Base-by-base conservation (phyloP, 2,888 invertebrate species). In the Acronicta alni region DNA sequence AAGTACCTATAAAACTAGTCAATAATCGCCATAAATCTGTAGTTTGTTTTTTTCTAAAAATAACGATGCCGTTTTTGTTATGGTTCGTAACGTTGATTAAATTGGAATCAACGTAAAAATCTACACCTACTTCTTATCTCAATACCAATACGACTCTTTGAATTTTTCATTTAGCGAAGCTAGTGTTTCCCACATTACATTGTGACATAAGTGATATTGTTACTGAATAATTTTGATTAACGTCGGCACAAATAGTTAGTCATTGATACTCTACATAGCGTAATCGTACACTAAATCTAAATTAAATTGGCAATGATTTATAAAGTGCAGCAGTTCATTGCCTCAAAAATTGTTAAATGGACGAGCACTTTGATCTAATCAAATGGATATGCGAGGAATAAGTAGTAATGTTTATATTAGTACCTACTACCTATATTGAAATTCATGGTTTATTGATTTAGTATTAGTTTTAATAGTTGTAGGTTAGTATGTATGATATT, bases 381-480 rank as follows among this genome's bases (percentile, higher is more conserved):
- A 30, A 45, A 45, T 57, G 41, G 30, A 59, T 39, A 32, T 53
- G 41, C 10, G 12, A 38, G 30, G 16, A 48, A 41, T 4, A 35
- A 32, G 44, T 23, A 48, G 3, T 30, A 26, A 3, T 37, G 44
- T 17, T 18, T 52, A 49, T 61, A 32, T 32, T 15, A 26, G 47
- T 38, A 44, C 45, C 20, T 20, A 3, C 5, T 20, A n/a, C n/a
- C n/a, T 23, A 10, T 55, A 72, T 17, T 53, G 48, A 68, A 75
- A 66, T 61, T 64, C 52, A 67, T 35, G 57, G 56, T 55, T 41
- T 35, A 71, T 64, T 65, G 62, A 70, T 62, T 55, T 58, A 44
- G 35, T 54, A 26, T 6, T 30, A 44, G 62, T 53, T 54, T 53
- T 63, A 51, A 44, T 46, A 17, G 14, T 35, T 26, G 12, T 49